A percentile compares a stretch with the other conserved stretches of the same genome.
phyloP scores from a whole-genome alignment of 2,888 invertebrate species.

The Chrysolina americana region DNA sequence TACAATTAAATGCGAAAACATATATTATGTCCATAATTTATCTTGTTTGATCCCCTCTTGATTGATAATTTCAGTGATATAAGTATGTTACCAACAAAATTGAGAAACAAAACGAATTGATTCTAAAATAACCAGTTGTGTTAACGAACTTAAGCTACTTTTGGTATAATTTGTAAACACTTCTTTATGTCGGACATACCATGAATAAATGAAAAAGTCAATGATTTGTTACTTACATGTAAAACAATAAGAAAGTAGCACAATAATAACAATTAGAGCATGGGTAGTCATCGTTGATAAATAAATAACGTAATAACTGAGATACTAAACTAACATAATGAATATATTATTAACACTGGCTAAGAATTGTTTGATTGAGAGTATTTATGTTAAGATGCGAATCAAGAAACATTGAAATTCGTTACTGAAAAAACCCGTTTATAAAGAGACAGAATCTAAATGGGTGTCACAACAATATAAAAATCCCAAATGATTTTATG shows the following conservation, averaged over 20 bases:
- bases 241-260: conserved; percentile 29
- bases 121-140: too few relatives aligned
- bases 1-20: too few relatives aligned
- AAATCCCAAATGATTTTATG: too few relatives aligned
- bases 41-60: too few relatives aligned
- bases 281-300: conserved; percentile 34
- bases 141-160: too few relatives aligned
- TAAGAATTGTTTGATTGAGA: conserved; percentile 29
- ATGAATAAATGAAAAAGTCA: background rate
- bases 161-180: too few relatives aligned
- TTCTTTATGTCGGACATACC: background rate
- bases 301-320: conserved; percentile 25
- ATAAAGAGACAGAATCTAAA: conserved; percentile 23
- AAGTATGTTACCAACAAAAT: too few relatives aligned
- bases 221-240: conserved; percentile 27
- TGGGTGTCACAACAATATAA: background rate
- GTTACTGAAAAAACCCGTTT: conserved; percentile 41
- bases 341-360: conserved; percentile 35
- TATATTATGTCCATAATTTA: too few relatives aligned
- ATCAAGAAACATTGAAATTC: conserved; percentile 31
- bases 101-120: too few relatives aligned
- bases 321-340: conserved; percentile 32
- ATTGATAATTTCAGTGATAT: too few relatives aligned
- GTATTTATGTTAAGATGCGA: conserved; percentile 43
- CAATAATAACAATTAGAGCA: conserved; percentile 25